A percentile compares a stretch with the other conserved stretches of the same genome.
These are phyloP conservation scores for Mionectes macconnelli DNA, from an alignment of 2,113 vertebrate species.

Conservation along the genomic window DNA sequence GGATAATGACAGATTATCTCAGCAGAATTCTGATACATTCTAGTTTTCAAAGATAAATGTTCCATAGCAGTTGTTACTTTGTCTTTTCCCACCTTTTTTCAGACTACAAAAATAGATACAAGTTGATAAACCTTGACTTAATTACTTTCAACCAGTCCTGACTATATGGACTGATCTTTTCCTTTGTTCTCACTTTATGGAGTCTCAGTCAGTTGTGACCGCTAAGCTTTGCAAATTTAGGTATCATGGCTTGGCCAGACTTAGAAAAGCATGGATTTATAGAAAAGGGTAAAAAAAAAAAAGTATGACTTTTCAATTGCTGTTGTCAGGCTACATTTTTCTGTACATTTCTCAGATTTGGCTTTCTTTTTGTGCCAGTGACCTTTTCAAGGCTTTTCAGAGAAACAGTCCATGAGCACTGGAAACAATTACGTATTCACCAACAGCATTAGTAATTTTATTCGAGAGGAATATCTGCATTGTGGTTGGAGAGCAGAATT, in stretches of 20 bases:
- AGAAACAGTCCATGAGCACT: neutral
- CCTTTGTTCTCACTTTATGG: neutral
- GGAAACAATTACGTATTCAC: neutral
- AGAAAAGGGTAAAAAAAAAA: neutral
- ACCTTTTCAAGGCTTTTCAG: neutral
- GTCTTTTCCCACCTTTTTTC: neutral
- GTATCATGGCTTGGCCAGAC: no score
- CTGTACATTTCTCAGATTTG: neutral
- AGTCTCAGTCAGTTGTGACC: neutral
- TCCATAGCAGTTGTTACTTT: neutral
- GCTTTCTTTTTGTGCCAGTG: neutral
- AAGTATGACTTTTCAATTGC: neutral
- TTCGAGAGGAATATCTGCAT: neutral
- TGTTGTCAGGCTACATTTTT: neutral
- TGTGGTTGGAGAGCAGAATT: neutral
- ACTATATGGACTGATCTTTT: neutral
- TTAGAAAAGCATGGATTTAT: neutral
- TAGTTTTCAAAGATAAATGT: neutral
- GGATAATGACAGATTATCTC: neutral
- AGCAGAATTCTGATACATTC: neutral
- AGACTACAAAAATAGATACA: accelerated
- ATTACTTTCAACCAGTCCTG: neutral
- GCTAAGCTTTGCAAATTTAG: neutral
- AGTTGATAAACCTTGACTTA: neutral
- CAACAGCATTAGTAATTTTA: neutral